phyloP scores from a whole-genome alignment of 2,113 vertebrate species.

The Triplophysa dalaica region DNA sequence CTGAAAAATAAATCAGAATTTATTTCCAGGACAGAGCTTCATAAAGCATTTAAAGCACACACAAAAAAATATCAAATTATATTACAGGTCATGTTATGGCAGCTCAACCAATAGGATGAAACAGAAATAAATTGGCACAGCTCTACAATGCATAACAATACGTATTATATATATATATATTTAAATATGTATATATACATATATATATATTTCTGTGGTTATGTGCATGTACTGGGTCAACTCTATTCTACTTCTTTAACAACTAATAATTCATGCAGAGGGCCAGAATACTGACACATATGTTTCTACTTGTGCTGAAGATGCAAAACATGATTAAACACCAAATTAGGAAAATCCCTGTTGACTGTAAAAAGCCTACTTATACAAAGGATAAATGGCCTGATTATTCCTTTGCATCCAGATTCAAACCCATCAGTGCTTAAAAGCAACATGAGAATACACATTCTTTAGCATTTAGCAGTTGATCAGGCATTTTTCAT shows the following conservation, averaged over 20 bases:
- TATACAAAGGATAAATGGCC: background rate
- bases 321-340: background rate
- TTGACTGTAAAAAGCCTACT: background rate
- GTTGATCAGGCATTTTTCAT: background rate
- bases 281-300: slow-evolving; percentile 35
- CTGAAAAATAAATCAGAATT: too few relatives aligned
- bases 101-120: too few relatives aligned
- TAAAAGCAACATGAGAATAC: background rate
- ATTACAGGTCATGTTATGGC: too few relatives aligned
- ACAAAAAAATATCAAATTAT: too few relatives aligned
- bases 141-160: too few relatives aligned
- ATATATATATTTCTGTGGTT: too few relatives aligned
- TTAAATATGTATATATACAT: too few relatives aligned
- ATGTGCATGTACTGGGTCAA: too few relatives aligned
- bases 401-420: background rate
- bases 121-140: too few relatives aligned
- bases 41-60: too few relatives aligned
- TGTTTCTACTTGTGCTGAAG: slow-evolving; percentile 11
- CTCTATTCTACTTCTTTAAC: slow-evolving; percentile 7
- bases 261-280: slow-evolving; percentile 47
- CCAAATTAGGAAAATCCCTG: background rate
- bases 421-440: background rate
- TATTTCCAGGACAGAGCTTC: too few relatives aligned
- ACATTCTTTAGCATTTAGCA: background rate
- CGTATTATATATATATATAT: too few relatives aligned